Conservation (phyloP, 2,888 invertebrate genomes). For the Acronicta leporina region DNA sequence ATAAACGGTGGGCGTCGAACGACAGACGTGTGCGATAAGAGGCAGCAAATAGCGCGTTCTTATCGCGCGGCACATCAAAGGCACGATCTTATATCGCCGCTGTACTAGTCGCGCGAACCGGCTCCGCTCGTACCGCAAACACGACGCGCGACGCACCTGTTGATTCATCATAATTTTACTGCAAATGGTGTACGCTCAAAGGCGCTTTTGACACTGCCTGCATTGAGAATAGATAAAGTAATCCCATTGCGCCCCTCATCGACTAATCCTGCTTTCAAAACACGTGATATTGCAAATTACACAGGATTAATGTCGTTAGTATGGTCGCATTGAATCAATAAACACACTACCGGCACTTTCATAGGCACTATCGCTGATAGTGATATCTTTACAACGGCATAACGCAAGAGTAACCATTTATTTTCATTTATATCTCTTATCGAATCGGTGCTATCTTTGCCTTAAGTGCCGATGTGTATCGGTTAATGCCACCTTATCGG, state of each 20-base stretch:
- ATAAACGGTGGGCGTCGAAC: slow-evolving; percentile 59
- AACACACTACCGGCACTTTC: slow-evolving; percentile 69
- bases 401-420: slow-evolving; percentile 79
- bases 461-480: slow-evolving; percentile 85
- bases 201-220: slow-evolving; percentile 15
- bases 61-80: slow-evolving; percentile 74
- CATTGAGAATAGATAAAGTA: slow-evolving; percentile 22
- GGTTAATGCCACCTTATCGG: slow-evolving; percentile 77
- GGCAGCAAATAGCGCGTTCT: slow-evolving; percentile 63
- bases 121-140: slow-evolving; percentile 21
- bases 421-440: slow-evolving; percentile 84
- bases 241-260: slow-evolving; percentile 22
- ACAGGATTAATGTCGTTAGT: slow-evolving; percentile 61
- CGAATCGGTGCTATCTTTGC: slow-evolving; percentile 72
- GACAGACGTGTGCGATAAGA: slow-evolving; percentile 68
- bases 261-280: slow-evolving; percentile 48
- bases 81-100: slow-evolving; percentile 59
- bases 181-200: slow-evolving; percentile 18
- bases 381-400: slow-evolving; percentile 80
- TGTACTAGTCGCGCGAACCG: slow-evolving; percentile 37
- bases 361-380: slow-evolving; percentile 72
- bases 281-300: slow-evolving; percentile 62
- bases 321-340: slow-evolving; percentile 66
- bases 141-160: slow-evolving; percentile 44
- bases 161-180: slow-evolving; percentile 25